phyloP scores from a whole-genome alignment of 2,113 vertebrate species.

The Trichomycterus rosablanca region DNA sequence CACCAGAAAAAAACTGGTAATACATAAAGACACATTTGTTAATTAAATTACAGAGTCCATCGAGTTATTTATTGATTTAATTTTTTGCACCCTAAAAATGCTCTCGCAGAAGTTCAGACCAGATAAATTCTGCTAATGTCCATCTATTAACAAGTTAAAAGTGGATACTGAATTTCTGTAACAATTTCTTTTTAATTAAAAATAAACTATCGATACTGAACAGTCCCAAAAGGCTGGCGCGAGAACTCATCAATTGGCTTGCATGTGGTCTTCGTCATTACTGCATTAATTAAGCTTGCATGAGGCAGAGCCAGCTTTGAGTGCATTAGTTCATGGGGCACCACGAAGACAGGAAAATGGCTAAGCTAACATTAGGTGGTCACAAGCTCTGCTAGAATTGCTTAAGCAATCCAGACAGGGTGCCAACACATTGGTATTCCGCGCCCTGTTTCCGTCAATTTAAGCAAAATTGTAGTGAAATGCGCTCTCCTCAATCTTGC shows the following conservation, averaged over 20 bases:
- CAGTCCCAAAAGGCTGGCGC: not conserved
- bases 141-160: slow-evolving; percentile 12
- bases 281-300: not conserved
- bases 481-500: too few relatives aligned
- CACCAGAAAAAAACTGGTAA: too few relatives aligned
- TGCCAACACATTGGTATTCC: too few relatives aligned
- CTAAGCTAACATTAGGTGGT: too few relatives aligned
- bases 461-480: too few relatives aligned
- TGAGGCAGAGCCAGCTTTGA: slow-evolving; percentile 5
- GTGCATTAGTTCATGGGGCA: not conserved
- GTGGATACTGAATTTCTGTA: not conserved
- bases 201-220: not conserved
- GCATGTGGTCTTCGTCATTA: not conserved
- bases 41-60: slow-evolving; percentile 5
- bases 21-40: too few relatives aligned
- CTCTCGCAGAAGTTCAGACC: not conserved
- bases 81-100: too few relatives aligned
- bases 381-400: slow-evolving; percentile 33
- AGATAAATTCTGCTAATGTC: slow-evolving; percentile 13
- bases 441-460: too few relatives aligned
- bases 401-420: slow-evolving; percentile 24
- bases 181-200: not conserved
- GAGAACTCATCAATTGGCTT: slow-evolving; percentile 3
- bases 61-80: slow-evolving; percentile 6
- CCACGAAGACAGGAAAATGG: too few relatives aligned